These are phyloP conservation scores for Lordiphosa stackelbergi DNA, from an alignment of 1,140 invertebrate species.

Conservation along the genomic window DNA sequence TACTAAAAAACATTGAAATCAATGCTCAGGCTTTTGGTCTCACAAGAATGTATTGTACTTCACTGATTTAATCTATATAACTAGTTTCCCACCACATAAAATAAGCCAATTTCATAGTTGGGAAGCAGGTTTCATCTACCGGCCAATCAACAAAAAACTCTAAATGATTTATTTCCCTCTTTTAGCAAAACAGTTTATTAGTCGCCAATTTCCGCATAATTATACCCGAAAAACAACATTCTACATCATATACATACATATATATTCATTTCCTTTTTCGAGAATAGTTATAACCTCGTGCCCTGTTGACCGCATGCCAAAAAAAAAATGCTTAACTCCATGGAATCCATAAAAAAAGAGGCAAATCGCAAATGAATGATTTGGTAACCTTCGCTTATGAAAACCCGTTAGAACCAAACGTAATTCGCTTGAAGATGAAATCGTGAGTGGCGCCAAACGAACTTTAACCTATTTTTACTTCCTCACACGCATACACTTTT, in stretches of 20 bases:
- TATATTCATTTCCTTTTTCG: conserved; percentile 31
- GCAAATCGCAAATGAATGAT: conserved; percentile 19
- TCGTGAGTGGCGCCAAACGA: conserved; percentile 15
- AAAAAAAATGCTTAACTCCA: conserved; percentile 32
- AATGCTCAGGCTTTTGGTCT: too few relatives aligned
- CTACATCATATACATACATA: background rate
- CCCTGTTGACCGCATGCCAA: conserved; percentile 46
- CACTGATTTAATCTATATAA: too few relatives aligned
- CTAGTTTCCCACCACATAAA: conserved; percentile 1
- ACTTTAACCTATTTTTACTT: too few relatives aligned
- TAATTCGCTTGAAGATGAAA: conserved; percentile 23
- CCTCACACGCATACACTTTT: too few relatives aligned
- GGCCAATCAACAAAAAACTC: background rate
- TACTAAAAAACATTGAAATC: too few relatives aligned
- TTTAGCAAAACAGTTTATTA: background rate
- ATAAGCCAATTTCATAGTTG: conserved; percentile 11
- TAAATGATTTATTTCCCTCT: conserved; percentile 10
- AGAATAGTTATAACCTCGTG: conserved; percentile 36
- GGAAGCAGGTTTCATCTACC: conserved; percentile 10
- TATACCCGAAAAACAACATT: conserved; percentile 4
- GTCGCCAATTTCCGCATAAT: conserved; percentile 9
- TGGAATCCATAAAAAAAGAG: conserved; percentile 20
- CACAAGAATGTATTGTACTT: too few relatives aligned
- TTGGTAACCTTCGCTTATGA: conserved; percentile 22
- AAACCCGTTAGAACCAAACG: conserved; percentile 46